Evolutionary conservation across 2,888 invertebrate species (phyloP).

Genomic region (Lepidocyrtinus sp.): DNA sequence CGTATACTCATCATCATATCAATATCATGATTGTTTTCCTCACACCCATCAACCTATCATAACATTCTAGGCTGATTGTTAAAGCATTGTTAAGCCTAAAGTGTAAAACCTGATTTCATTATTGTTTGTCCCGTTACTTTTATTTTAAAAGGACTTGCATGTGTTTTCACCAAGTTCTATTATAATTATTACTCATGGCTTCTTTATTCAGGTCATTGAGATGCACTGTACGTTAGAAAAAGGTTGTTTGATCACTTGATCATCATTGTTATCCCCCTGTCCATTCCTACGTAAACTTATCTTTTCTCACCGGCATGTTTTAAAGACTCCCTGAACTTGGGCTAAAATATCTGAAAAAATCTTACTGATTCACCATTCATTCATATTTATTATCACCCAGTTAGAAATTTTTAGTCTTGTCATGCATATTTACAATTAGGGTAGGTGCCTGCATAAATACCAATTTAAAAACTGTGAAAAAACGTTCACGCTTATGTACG

Average conservation of each 20-base stretch:
- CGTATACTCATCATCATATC: neutral
- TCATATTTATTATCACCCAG: neutral
- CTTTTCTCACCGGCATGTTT: neutral
- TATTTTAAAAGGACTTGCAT: constrained; percentile 27
- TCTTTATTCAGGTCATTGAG: constrained; percentile 54
- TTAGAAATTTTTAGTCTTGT: neutral
- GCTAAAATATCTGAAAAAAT: constrained; percentile 1
- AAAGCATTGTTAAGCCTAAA: neutral
- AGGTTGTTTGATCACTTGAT: constrained; percentile 3
- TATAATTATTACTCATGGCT: constrained; percentile 40
- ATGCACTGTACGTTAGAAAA: constrained; percentile 23
- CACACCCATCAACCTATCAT: neutral
- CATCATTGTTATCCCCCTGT: no score
- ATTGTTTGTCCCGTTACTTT: constrained; percentile 39
- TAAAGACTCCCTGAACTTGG: neutral
- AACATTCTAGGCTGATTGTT: neutral
- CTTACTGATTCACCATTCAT: neutral
- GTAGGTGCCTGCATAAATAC: neutral
- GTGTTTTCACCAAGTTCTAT: constrained; percentile 11
- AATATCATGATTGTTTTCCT: constrained; percentile 8
- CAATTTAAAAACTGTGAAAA: neutral
- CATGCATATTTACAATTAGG: constrained; percentile 10
- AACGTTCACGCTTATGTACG: neutral
- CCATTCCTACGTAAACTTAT: no score
- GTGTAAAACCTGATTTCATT: constrained; percentile 47